Evolutionary conservation across 2,888 invertebrate species (phyloP), one percentile per base, ranked within the genome.

Genomic region (Dorcus parallelipipedus): DNA sequence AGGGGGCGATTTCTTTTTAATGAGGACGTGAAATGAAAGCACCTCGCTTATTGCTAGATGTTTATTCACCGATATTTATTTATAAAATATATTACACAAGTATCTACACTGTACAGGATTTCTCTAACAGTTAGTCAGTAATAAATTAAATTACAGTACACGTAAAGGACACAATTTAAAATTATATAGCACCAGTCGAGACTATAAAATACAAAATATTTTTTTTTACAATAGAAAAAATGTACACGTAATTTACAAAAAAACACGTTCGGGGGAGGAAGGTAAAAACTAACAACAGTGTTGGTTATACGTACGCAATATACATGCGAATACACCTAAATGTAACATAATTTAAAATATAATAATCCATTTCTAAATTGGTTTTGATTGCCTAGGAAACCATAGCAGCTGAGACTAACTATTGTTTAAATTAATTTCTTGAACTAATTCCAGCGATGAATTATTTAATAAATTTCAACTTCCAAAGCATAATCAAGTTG

Each of bases 11-110:
- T 33, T 33, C 26, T 33, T 33, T 33, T 33, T 33, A 33, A 33
- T 33, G 26, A 33, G 26, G 26, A 3, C 26, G 26, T 33, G 6
- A 33, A 33, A 33, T 33, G 26, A 33, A 33, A 33, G 7, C 26
- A 7, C 3, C 20, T 6, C 47, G 17, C 48, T 69, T 73, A 72
- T 73, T 73, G 71, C 74, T 75, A 74, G 68, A 71, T 73, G 71
- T 73, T 73, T 75, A 75, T 73, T 76, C 66, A 71, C 73, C 69
- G 73, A 74, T 75, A 73, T 76, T 77, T 76, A 76, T 78, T 78
- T 79, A 79, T 79, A 79, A 79, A 79, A 79, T 79, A 78, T 78
- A 74, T 78, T 79, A 79, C 79, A 79, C 76, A 76, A 76, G 76
- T 79, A 79, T 79, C 79, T 79, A 79, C 79, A 79, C 78, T 79